Evolutionary conservation across 2,888 invertebrate species (phyloP).

Genomic region (Thalpophila matura): DNA sequence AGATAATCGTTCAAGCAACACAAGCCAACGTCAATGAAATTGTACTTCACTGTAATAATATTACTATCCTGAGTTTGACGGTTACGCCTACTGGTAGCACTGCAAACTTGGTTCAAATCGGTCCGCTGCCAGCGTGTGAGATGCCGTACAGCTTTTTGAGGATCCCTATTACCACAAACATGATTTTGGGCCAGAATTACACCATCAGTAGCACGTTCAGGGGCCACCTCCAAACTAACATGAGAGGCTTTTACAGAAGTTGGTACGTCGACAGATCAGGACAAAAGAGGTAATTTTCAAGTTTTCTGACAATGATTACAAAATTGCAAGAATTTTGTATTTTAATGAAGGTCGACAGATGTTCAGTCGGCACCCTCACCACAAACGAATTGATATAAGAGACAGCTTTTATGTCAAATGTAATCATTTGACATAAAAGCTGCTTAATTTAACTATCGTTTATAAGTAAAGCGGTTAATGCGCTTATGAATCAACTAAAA

Average conservation of each 20-base stretch:
- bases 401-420: no score
- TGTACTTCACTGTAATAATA: conserved; percentile 81
- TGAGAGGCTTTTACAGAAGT: conserved; percentile 96
- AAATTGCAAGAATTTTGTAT: no score
- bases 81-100: conserved; percentile 58
- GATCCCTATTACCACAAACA: conserved; percentile 64
- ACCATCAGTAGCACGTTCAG: conserved; percentile 91
- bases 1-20: conserved; percentile 73
- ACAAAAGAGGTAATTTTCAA: conserved; percentile 75
- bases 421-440: no score
- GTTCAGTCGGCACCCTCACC: no score
- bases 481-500: no score
- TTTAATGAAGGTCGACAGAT: no score
- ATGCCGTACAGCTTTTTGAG: conserved; percentile 75
- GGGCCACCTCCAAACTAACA: conserved; percentile 93
- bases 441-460: no score
- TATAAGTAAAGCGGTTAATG: no score
- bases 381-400: no score
- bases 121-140: conserved; percentile 72
- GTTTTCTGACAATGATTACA: background rate
- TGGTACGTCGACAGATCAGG: conserved; percentile 92
- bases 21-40: conserved; percentile 71
- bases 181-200: conserved; percentile 85
- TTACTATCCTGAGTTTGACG: conserved; percentile 81
- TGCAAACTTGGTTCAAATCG: conserved; percentile 61